These are phyloP conservation scores for Pseudococcus longispinus DNA, from an alignment of 2,888 invertebrate genomes.

Conservation along the genomic window DNA sequence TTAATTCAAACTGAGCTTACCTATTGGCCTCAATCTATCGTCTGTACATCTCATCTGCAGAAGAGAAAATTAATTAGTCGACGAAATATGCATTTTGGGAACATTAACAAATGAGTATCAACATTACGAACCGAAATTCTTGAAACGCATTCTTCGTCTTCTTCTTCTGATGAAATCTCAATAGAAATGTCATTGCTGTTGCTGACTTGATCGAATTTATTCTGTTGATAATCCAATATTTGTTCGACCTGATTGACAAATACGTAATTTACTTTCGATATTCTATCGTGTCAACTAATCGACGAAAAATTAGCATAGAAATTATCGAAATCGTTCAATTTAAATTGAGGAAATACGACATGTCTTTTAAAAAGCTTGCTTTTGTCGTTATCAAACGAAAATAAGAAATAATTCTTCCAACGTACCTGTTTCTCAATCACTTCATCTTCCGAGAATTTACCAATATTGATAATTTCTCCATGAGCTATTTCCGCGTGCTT, in stretches of 20 bases:
- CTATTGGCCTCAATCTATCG: neutral
- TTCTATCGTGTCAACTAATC: neutral
- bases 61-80: neutral
- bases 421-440: neutral
- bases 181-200: neutral
- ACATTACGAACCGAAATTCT: neutral
- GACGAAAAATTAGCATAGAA: neutral
- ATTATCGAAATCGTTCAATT: no score
- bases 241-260: neutral
- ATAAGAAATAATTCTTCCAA: neutral
- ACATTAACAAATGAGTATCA: neutral
- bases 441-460: conserved; percentile 2
- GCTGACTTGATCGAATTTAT: neutral
- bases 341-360: no score
- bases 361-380: no score
- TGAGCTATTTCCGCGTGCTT: neutral
- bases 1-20: neutral
- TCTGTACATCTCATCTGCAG: neutral
- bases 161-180: neutral
- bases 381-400: no score
- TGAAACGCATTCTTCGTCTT: neutral
- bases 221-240: conserved; percentile 7
- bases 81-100: neutral
- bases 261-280: neutral
- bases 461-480: neutral